Conservation (phyloP, 2,113 vertebrate genomes). For the Donacobius atricapilla region DNA sequence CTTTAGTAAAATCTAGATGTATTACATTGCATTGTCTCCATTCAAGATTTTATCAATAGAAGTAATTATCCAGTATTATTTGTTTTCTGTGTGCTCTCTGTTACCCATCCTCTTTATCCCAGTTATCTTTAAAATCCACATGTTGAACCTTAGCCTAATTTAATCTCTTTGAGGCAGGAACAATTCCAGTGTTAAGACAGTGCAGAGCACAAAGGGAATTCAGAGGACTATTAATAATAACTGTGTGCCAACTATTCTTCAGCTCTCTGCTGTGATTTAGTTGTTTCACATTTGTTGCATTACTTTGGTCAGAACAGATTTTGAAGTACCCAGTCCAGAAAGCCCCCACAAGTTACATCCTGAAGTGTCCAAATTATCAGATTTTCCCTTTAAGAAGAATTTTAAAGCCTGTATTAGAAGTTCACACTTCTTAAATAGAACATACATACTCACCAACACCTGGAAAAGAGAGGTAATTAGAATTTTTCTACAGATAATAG, state of each 20-base stretch:
- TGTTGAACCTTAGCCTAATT: constrained; percentile 50
- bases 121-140: constrained; percentile 46
- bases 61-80: constrained; percentile 37
- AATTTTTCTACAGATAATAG: background rate
- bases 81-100: constrained; percentile 20
- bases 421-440: background rate
- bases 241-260: background rate
- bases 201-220: background rate
- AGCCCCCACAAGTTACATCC: background rate
- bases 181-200: background rate
- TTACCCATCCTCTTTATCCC: background rate
- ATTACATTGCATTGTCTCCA: constrained; percentile 12
- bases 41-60: constrained; percentile 45
- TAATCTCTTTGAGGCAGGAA: constrained; percentile 43
- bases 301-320: background rate
- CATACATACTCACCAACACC: background rate
- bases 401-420: background rate
- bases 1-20: constrained; percentile 22
- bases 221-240: constrained; percentile 25
- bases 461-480: background rate
- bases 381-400: background rate
- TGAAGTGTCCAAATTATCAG: background rate
- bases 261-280: background rate
- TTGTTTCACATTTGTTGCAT: background rate
- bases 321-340: background rate